Evolutionary conservation across 2,113 vertebrate species (phyloP).

Genomic region (Oplegnathus fasciatus): DNA sequence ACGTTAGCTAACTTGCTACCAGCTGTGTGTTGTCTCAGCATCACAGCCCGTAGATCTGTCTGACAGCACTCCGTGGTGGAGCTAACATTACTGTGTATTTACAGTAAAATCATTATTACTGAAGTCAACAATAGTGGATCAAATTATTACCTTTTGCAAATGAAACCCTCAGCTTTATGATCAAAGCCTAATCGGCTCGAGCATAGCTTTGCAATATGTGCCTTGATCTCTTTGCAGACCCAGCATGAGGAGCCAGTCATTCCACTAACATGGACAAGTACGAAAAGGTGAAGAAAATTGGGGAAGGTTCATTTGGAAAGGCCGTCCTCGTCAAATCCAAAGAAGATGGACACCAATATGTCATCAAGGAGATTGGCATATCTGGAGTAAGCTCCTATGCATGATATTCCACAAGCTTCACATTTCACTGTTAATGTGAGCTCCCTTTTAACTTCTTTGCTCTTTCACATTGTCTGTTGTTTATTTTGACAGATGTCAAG

Average conservation of each 20-base stretch:
- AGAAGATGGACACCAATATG: conserved; percentile 92
- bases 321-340: conserved; percentile 94
- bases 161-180: neutral
- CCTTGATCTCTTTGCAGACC: conserved; percentile 59
- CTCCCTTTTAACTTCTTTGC: neutral
- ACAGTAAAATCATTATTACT: neutral
- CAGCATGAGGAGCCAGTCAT: conserved; percentile 83
- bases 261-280: conserved; percentile 93
- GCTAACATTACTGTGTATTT: neutral
- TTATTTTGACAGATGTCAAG: conserved; percentile 91
- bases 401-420: neutral
- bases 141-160: neutral
- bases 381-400: conserved; percentile 86
- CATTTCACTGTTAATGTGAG: neutral
- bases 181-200: neutral
- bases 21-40: conserved; percentile 38
- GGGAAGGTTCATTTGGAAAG: conserved; percentile 98
- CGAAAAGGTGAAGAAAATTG: conserved; percentile 93
- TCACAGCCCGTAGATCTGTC: conserved; percentile 27
- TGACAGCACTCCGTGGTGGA: neutral
- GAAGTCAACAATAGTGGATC: neutral
- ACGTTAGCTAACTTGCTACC: conserved; percentile 48
- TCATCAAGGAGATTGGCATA: conserved; percentile 99
- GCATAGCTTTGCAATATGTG: neutral
- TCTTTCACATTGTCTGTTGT: neutral